Percentiles rank a stretch among this genome's conserved stretches.
Evolutionary conservation across 1,140 invertebrate genomes (phyloP).

Genomic region (Caenorhabditis remanei): DNA sequence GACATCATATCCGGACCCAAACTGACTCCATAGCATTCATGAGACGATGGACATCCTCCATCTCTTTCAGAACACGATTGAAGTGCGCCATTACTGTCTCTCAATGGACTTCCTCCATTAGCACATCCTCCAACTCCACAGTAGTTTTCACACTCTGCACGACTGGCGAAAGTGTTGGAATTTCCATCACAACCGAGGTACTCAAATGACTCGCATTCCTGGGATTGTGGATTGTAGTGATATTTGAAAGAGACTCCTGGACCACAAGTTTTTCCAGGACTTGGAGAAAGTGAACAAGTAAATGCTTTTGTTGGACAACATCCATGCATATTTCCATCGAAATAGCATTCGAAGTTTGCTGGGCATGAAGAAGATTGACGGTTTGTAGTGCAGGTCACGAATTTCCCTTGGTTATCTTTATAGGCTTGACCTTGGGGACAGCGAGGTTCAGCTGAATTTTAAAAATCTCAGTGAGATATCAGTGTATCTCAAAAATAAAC

Average conservation of each 20-base stretch:
- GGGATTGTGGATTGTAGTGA: constrained; percentile 63
- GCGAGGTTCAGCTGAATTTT: constrained; percentile 57
- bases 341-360: constrained; percentile 65
- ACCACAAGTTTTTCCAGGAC: constrained; percentile 67
- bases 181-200: constrained; percentile 68
- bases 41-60: constrained; percentile 63
- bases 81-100: constrained; percentile 62
- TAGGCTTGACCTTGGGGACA: constrained; percentile 67
- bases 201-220: constrained; percentile 64
- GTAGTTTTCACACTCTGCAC: constrained; percentile 66
- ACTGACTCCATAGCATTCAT: constrained; percentile 64
- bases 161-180: constrained; percentile 65
- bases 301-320: constrained; percentile 67
- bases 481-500: neutral
- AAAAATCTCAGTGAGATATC: neutral
- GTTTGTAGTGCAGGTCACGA: constrained; percentile 60
- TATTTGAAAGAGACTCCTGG: constrained; percentile 68
- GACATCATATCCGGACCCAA: constrained; percentile 61
- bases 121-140: constrained; percentile 67
- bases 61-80: constrained; percentile 60
- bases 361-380: constrained; percentile 61
- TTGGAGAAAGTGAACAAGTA: constrained; percentile 64
- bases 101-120: constrained; percentile 64
- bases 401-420: constrained; percentile 64
- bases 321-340: constrained; percentile 65